Base-by-base conservation (phyloP, 2,888 invertebrate genomes). In the Spilarctia lutea region DNA sequence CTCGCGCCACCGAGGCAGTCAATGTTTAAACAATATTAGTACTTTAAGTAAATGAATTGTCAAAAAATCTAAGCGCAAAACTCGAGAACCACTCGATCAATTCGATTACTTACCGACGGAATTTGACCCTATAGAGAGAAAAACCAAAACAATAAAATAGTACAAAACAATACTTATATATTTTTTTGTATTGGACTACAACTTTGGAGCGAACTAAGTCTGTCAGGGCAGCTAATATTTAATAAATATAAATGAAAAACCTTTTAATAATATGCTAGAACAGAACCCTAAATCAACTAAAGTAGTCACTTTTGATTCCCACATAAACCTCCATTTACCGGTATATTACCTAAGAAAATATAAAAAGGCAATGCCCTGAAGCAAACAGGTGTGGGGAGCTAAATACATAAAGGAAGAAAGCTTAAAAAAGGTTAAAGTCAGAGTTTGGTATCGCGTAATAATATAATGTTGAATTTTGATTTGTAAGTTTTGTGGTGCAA, bases 331-430 rank as follows among this genome's bases (percentile, higher is more conserved):
- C 88, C 85, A 89, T 91, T 90, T 90, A 88, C 88, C 81, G 88
- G 87, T 88, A 86, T 90, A 89, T 90, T 90, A 87, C 89, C 89
- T 91, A 89, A 89, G 85, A 88, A 91, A 91, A 91, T 90, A 92
- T 88, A 91, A 93, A 93, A 91, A 90, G 89, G 89, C 90, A 89
- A 90, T 92, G 93, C 94, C 95, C 94, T 76, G 87, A 82, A 91
- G 95, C 94, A 84, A 93, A 92, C 94, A 94, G 95, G 94, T 94
- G 94, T 91, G 90, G 91, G 91, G 91, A 90, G 90, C 90, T 93
- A 91, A 94, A 91, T 90, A 92, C 90, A 92, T 91, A 94, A 93
- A 93, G 91, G 89, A 94, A 92, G 91, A 92, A 92, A 92, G 91
- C 91, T 92, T 92, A 89, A 94, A 94, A 94, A 94, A 91, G 91